Base-by-base conservation (phyloP, 2,797 vertebrate species). In the Cynopterus sphinx region DNA sequence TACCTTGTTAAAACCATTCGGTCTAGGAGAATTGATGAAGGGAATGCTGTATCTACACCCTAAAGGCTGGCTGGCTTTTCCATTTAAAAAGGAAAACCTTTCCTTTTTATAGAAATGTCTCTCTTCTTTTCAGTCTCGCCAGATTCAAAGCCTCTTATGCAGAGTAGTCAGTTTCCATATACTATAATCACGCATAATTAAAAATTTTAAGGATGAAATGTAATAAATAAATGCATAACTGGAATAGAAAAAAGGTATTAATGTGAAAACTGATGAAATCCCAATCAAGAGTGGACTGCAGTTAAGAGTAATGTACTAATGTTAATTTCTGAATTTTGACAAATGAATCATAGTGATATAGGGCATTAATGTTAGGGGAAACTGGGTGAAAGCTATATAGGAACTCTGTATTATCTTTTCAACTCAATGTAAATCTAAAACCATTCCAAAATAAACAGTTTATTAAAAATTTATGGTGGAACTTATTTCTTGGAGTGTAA, bases 21-120 rank as follows among this genome's bases (percentile, higher is more conserved):
- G 43, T 57, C 57, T 31, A 97, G 33, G 88, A 33, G 51, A 0
- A 1, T 39, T 51, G 55, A 16, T 28, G 87, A 81, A 31, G 31
- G 1, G 33, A 90, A 65, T 55, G 41, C 1, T 46, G 46, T 1
- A 2, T 19, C 33, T 61, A 53, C 1, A 49, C 49, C 33, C 36
- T n/a, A 94, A 41, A 93, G 31, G 36, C 87, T 55, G 11, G 26
- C 68, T n/a, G 43, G 51, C 15, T 43, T 97, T 96, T 93, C 46
- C 91, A 63, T 19, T 88, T 49, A 43, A 55, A 87, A 0, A 85
- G 74, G 61, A 90, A 70, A 75, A 19, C 41, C 41, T 94, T 85
- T 53, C 53, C 28, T 41, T 86, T 91, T 46, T 74, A n/a, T 0
- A 75, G 31, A 84, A 83, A 74, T 71, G 41, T 10, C 36, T 97